phyloP scores from a whole-genome alignment of 2,113 vertebrate genomes.

The Sapajus apella region DNA sequence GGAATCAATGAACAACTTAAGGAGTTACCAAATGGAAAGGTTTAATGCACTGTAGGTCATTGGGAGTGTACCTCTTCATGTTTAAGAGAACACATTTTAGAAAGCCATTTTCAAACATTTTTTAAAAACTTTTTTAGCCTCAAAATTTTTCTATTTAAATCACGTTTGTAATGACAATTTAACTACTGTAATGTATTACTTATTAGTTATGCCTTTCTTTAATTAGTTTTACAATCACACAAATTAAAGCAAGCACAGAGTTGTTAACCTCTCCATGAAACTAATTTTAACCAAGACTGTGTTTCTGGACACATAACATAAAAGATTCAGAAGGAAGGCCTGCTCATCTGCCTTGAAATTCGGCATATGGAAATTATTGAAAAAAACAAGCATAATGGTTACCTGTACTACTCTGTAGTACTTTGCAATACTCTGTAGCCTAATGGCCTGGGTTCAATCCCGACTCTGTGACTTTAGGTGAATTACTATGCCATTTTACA shows the following conservation, averaged over 20 bases:
- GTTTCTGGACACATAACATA: not conserved
- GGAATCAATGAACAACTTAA: too few species aligned
- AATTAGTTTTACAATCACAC: not conserved
- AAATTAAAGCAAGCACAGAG: not conserved
- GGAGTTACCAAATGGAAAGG: too few species aligned
- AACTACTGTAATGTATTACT: not conserved
- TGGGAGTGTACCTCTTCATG: not conserved
- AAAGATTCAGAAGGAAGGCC: not conserved
- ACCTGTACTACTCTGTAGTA: not conserved
- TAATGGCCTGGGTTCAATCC: not conserved
- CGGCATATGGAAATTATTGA: not conserved
- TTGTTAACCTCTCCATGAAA: not conserved
- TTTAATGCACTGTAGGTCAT: not conserved
- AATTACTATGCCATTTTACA: not conserved
- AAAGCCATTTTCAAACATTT: slow-evolving; percentile 15
- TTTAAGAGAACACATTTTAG: not conserved
- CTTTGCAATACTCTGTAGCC: too few species aligned
- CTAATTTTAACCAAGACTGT: not conserved
- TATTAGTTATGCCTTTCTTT: not conserved
- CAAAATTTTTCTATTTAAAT: slow-evolving; percentile 17
- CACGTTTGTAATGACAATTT: not conserved
- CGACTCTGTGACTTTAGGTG: not conserved
- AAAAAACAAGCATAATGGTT: not conserved
- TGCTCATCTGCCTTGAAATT: not conserved
- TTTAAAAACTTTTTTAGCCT: not conserved